Base-by-base conservation (phyloP, 1,140 invertebrate genomes). In the Heliconius congener region DNA sequence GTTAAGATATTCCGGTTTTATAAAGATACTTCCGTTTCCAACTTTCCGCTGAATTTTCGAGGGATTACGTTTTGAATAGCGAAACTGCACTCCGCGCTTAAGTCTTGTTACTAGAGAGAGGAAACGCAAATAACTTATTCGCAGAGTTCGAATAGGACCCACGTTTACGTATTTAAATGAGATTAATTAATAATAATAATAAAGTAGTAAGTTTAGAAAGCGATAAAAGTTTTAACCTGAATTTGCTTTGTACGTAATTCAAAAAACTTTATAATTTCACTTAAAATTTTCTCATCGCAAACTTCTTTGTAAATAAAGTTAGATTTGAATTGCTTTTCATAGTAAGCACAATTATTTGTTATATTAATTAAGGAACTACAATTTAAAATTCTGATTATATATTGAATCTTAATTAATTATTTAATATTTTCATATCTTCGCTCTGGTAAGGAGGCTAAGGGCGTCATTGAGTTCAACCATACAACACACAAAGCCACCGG, bases 111-210 rank as follows among this genome's bases (percentile, higher is more conserved):
- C 3, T 13, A 46, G 42, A 46, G 42, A 11, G 13, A 46, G 6
- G 1, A 3, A 11, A 46, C 13, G 13, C 13, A 13, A 46, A 46
- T 46, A 13, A 46, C 6, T 46, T 1, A 3, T 13, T 46, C 13
- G 5, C 34, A 37, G 42, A 46, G 13, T 46, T 46, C 1, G 42
- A 46, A 46, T 46, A 11, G 1, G 4, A 46, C 13, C 13, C 11
- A 13, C 42, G 9, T 55, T 19, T 19, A 55, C 13, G 4, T 55
- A 57, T 80, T 50, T 75, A 57, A 74, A 75, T 71, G 27, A 71
- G 50, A 55, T 2, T 46, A 60, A 76, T 76, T 52, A 80, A 76
- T 80, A 76, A 80, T 73, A 46, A 80, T 76, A 73, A 70, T 76
- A 76, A 76, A 37, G 34, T 76, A 50, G 71, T 60, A 72, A 80